Evolutionary conservation across 2,113 vertebrate genomes (phyloP).

Genomic region (Pristiophorus japonicus): DNA sequence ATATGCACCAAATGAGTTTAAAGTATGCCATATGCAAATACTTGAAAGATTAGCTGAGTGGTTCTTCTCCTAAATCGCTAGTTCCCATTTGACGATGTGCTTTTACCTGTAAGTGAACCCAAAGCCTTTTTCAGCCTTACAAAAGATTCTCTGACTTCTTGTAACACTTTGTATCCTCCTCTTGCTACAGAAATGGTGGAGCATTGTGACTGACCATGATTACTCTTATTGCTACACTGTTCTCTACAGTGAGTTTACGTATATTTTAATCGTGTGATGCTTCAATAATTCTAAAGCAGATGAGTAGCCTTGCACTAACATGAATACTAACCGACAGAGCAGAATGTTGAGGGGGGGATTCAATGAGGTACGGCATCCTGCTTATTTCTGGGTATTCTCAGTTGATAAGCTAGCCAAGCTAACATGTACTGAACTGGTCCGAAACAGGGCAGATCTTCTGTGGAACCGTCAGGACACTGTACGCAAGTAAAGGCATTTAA

Average conservation of each 20-base stretch:
- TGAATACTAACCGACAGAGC: neutral
- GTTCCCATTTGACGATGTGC: neutral
- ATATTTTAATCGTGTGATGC: neutral
- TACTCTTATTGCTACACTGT: neutral
- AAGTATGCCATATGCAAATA: neutral
- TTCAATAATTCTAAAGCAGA: neutral
- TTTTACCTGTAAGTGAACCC: neutral
- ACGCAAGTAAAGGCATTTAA: neutral
- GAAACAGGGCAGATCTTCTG: neutral
- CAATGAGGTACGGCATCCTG: neutral
- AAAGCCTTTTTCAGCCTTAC: neutral
- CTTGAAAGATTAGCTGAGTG: neutral
- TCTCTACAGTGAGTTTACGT: neutral
- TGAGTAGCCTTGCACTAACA: neutral
- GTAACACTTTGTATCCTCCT: neutral
- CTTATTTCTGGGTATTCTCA: neutral
- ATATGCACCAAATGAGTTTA: neutral
- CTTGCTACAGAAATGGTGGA: neutral
- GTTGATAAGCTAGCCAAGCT: neutral
- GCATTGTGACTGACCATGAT: neutral
- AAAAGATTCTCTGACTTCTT: neutral
- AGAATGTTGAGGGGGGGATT: neutral
- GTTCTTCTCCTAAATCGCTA: slow-evolving; percentile 1
- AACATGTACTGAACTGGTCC: neutral
- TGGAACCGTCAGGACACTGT: neutral